Conservation (phyloP, 2,113 vertebrate species). For the Nibea albiflora region DNA sequence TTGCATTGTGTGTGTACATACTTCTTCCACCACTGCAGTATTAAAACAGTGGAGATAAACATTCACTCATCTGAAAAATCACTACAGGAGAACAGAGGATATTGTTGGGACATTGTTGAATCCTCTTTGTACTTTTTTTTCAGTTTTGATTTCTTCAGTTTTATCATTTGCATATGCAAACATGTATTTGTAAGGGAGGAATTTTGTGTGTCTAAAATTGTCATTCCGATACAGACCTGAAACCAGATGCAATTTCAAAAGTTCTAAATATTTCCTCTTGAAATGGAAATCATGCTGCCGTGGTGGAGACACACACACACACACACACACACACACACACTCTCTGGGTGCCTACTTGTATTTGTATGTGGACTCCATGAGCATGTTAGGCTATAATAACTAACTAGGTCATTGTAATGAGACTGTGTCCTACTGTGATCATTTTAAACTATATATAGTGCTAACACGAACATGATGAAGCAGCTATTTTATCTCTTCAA, state of each 20-base stretch:
- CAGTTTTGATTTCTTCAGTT: neutral
- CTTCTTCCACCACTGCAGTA: neutral
- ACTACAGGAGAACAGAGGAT: neutral
- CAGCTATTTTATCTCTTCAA: neutral
- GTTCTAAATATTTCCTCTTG: neutral
- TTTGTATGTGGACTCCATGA: neutral
- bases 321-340: neutral
- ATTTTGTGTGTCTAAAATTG: neutral
- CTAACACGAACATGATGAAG: constrained; percentile 21
- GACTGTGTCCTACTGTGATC: constrained; percentile 24
- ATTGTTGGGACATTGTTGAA: neutral
- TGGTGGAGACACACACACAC: neutral
- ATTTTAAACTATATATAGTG: constrained; percentile 34
- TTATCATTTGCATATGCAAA: neutral
- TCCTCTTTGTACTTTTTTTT: neutral
- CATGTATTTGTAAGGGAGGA: neutral
- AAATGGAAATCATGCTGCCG: neutral
- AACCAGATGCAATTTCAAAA: neutral
- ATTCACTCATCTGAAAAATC: neutral
- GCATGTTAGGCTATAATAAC: constrained; percentile 6
- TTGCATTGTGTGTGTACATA: too few relatives aligned
- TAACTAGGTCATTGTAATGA: constrained; percentile 41
- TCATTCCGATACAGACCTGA: neutral
- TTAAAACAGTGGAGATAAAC: neutral
- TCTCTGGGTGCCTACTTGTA: neutral